Evolutionary conservation across 2,797 vertebrate species (phyloP).

Genomic region (Chromis chromis): DNA sequence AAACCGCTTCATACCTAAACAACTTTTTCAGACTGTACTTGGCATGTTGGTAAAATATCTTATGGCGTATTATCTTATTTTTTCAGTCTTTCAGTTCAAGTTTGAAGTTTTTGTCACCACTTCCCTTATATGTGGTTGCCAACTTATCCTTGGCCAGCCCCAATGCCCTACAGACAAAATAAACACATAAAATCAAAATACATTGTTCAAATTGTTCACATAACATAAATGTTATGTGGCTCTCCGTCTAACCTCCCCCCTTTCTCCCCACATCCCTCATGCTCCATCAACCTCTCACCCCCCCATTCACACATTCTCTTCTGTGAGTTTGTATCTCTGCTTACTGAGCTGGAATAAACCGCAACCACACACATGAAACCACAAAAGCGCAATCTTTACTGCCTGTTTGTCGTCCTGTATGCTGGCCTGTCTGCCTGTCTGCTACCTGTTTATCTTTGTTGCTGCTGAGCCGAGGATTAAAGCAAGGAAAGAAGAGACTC

Average conservation of each 20-base stretch:
- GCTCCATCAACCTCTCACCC: not conserved
- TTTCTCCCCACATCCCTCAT: not conserved
- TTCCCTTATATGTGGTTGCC: not conserved
- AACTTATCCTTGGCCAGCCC: too few relatives aligned
- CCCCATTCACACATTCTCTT: not conserved
- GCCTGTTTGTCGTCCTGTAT: not conserved
- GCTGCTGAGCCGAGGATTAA: not conserved
- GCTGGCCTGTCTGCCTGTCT: constrained; percentile 1
- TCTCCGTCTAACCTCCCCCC: not conserved
- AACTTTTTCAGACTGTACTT: not conserved
- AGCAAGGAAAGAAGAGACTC: not conserved
- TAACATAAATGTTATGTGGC: not conserved
- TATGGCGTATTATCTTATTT: not conserved
- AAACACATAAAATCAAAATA: not conserved
- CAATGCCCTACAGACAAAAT: not conserved
- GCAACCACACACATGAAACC: not conserved
- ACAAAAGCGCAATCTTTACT: constrained; percentile 11
- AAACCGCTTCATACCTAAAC: not conserved
- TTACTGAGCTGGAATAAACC: not conserved
- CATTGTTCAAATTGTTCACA: not conserved
- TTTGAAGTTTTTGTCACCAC: too few relatives aligned
- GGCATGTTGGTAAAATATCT: not conserved
- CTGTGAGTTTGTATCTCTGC: not conserved
- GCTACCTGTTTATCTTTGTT: not conserved
- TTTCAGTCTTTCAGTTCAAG: too few relatives aligned